A percentile compares a stretch with the other conserved stretches of the same genome.
These are phyloP conservation scores for Drosophila malerkotliana DNA, from an alignment of 1,140 invertebrate genomes.

Conservation along the genomic window DNA sequence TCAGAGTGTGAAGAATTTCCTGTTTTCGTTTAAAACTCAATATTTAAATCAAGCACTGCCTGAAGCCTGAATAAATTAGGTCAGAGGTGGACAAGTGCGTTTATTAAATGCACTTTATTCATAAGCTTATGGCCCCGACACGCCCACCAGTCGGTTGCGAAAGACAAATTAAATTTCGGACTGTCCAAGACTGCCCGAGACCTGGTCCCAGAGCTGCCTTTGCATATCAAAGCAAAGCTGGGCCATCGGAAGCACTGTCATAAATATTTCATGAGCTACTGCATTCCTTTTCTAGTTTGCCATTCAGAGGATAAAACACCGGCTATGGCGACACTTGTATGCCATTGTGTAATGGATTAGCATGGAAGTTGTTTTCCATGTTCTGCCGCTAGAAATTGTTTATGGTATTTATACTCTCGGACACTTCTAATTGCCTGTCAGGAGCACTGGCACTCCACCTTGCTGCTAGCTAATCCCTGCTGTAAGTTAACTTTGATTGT, in stretches of 20 bases:
- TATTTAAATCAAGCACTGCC: slow-evolving; percentile 26
- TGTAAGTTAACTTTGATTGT: slow-evolving; percentile 39
- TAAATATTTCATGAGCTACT: slow-evolving; percentile 49
- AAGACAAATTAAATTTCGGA: slow-evolving; percentile 43
- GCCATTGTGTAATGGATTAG: slow-evolving; percentile 43
- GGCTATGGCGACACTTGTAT: slow-evolving; percentile 10
- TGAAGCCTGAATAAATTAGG: slow-evolving; percentile 31
- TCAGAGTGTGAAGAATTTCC: neutral
- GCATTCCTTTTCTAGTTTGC: slow-evolving; percentile 22
- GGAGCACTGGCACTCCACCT: neutral
- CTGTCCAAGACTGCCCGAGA: slow-evolving; percentile 2
- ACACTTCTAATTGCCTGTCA: slow-evolving; percentile 19
- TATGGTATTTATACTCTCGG: neutral
- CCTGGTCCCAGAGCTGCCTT: slow-evolving; percentile 15
- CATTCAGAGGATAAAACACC: slow-evolving; percentile 32
- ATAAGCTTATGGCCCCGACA: slow-evolving; percentile 45
- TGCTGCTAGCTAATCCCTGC: neutral
- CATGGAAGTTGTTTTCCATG: slow-evolving; percentile 28
- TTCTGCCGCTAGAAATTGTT: slow-evolving; percentile 6
- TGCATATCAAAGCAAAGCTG: slow-evolving; percentile 45
- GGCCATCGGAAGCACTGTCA: slow-evolving; percentile 23
- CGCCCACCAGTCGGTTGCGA: slow-evolving; percentile 18
- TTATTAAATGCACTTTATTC: slow-evolving; percentile 69
- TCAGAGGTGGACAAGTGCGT: slow-evolving; percentile 16
- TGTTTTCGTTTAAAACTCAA: neutral